Percentiles rank a stretch among this genome's conserved stretches.
Conservation (phyloP, 2,888 invertebrate species). For the Agrotis clavis region DNA sequence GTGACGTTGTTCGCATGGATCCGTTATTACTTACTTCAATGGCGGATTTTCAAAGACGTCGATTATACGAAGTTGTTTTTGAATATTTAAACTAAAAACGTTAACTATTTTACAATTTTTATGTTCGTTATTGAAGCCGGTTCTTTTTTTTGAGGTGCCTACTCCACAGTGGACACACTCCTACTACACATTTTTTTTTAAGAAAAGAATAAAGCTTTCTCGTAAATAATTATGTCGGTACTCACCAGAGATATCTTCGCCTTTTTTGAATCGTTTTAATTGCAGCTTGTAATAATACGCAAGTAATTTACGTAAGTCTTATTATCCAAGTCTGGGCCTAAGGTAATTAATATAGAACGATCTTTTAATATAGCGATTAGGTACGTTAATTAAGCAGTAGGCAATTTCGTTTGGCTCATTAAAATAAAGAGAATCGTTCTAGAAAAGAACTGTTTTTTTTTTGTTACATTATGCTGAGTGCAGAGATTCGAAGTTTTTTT, state of each 20-base stretch:
- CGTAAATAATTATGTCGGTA: constrained; percentile 1
- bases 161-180: no score
- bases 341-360: constrained; percentile 31
- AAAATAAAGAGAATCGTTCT: not conserved
- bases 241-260: not conserved
- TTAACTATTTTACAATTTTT: no score
- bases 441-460: not conserved
- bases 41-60: no score
- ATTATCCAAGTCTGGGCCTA: not conserved
- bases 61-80: no score
- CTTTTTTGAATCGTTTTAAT: constrained; percentile 11
- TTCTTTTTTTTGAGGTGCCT: no score
- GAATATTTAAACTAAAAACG: no score
- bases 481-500: no score
- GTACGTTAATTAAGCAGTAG: constrained; percentile 16
- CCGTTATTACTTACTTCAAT: no score
- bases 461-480: not conserved
- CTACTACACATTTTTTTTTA: no score
- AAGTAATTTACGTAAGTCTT: not conserved
- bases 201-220: not conserved
- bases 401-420: constrained; percentile 24
- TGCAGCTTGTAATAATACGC: constrained; percentile 3
- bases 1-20: no score
- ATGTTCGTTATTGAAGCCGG: no score
- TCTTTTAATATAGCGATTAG: constrained; percentile 12